Percentiles rank a stretch among this genome's conserved stretches.
phyloP scores from a whole-genome alignment of 2,113 vertebrate species.

The Ursus arctos region DNA sequence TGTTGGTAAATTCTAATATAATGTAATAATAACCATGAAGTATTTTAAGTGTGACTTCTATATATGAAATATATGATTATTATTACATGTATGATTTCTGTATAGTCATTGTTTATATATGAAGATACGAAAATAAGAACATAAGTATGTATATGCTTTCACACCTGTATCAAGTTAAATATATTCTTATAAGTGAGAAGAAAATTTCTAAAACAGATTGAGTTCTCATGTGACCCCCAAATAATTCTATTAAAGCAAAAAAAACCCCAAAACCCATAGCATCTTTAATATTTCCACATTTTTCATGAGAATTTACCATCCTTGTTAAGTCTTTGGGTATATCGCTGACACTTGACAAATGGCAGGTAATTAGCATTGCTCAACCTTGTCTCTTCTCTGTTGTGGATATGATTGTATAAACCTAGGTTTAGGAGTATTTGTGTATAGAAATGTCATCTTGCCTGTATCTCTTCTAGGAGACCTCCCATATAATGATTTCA shows the following conservation, averaged over 20 bases:
- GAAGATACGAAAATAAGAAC: constrained; percentile 15
- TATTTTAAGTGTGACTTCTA: constrained; percentile 13
- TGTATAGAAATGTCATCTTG: constrained; percentile 65
- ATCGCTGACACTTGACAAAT: constrained; percentile 40
- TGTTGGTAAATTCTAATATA: constrained; percentile 30
- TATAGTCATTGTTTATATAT: neutral
- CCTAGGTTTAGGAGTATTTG: constrained; percentile 51
- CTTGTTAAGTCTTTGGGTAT: constrained; percentile 41
- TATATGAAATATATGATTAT: neutral
- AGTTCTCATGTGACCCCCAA: neutral
- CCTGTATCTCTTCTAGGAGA: constrained; percentile 45
- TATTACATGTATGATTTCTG: neutral
- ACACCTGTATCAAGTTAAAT: neutral
- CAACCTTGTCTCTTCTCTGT: constrained; percentile 53
- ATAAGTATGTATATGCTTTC: neutral
- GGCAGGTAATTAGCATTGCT: constrained; percentile 56
- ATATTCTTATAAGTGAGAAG: constrained; percentile 12
- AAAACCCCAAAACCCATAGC: neutral
- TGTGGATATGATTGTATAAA: constrained; percentile 62
- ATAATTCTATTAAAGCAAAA: constrained; percentile 12
- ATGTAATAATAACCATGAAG: neutral
- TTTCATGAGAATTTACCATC: neutral
- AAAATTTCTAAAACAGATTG: constrained; percentile 3
- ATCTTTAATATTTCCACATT: neutral
- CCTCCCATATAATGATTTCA: constrained; percentile 47